Evolutionary conservation across 2,888 invertebrate species (phyloP), one percentile per base, ranked within the genome.

Genomic region (Ariolimax columbianus): DNA sequence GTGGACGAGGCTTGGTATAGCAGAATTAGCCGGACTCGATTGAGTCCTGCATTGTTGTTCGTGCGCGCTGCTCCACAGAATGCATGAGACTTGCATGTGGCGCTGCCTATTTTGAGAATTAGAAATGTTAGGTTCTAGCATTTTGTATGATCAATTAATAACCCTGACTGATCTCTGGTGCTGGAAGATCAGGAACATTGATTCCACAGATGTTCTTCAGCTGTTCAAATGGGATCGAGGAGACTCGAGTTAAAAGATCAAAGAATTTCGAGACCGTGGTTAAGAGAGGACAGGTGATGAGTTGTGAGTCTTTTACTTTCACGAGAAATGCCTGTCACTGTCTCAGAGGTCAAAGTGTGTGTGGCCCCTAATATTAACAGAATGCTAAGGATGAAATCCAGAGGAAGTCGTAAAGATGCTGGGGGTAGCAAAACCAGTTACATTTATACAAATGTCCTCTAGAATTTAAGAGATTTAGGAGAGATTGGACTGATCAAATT

Each of bases 31-130:
- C 11, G 26, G 68, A 68, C 78, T 43, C n/a, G 78, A 63, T 59
- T n/a, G 78, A 78, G 40, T 59, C n/a, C 36, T 59, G 59, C n/a
- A 78, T 78, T 78, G 78, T 78, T 78, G 78, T 78, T 78, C 63
- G 63, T 38, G 36, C 78, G 4, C 47, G 38, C n/a, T 40, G 59
- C 38, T 7, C n/a, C 59, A 26, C 63, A 36, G 77, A 78, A 59
- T 59, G 63, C 77, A 63, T n/a, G 51, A n/a, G 77, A 38, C 36
- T 26, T 38, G 38, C 63, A 78, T 78, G 51, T 77, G 77, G 33
- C 36, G n/a, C 4, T 38, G n/a, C 38, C n/a, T 40, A 63, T 78
- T 59, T 78, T 59, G 6, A 17, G 59, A 38, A 40, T 2, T 30
- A 40, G 43, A 38, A 33, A 6, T 9, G 4, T 38, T 78, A 4